Evolutionary conservation across 1,140 invertebrate species (phyloP).

Genomic region (Microvelia longipes): DNA sequence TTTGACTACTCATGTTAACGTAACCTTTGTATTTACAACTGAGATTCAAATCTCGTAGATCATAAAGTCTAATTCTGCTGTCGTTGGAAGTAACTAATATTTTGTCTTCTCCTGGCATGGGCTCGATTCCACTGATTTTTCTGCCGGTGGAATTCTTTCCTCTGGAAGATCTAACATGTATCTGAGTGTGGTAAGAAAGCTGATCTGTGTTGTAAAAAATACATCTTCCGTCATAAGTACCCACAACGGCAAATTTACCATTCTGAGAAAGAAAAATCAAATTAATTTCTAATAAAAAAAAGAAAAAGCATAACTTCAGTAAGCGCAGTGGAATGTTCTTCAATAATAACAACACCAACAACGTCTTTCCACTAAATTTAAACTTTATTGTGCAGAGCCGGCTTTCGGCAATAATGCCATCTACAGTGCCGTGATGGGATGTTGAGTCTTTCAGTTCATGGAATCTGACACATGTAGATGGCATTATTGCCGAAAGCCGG

Average conservation of each 20-base stretch:
- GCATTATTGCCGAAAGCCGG: too few species aligned
- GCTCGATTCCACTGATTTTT: slow-evolving; percentile 95
- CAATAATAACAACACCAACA: too few species aligned
- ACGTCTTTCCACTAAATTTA: too few species aligned
- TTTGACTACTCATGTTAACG: slow-evolving; percentile 90
- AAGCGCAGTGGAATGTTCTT: too few species aligned
- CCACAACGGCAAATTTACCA: slow-evolving; percentile 94
- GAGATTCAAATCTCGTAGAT: slow-evolving; percentile 84
- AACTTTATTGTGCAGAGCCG: too few species aligned
- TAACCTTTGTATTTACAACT: slow-evolving; percentile 93
- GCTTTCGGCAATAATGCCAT: too few species aligned
- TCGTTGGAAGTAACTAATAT: slow-evolving; percentile 97
- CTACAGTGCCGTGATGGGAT: too few species aligned
- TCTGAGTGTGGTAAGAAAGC: slow-evolving; percentile 94
- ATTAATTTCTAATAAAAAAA: too few species aligned
- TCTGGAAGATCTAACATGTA: slow-evolving; percentile 83
- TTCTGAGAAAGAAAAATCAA: slow-evolving; percentile 39
- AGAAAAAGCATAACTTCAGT: too few species aligned
- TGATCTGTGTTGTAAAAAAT: slow-evolving; percentile 98
- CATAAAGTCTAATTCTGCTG: slow-evolving; percentile 89
- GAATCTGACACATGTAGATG: too few species aligned
- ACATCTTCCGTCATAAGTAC: slow-evolving; percentile 94
- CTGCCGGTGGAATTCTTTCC: slow-evolving; percentile 86
- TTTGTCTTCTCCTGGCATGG: slow-evolving; percentile 91
- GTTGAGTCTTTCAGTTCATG: too few species aligned